Evolutionary conservation across 1,140 invertebrate genomes (phyloP), one percentile per base, ranked within the genome.

Genomic region (Drosophila aff.): DNA sequence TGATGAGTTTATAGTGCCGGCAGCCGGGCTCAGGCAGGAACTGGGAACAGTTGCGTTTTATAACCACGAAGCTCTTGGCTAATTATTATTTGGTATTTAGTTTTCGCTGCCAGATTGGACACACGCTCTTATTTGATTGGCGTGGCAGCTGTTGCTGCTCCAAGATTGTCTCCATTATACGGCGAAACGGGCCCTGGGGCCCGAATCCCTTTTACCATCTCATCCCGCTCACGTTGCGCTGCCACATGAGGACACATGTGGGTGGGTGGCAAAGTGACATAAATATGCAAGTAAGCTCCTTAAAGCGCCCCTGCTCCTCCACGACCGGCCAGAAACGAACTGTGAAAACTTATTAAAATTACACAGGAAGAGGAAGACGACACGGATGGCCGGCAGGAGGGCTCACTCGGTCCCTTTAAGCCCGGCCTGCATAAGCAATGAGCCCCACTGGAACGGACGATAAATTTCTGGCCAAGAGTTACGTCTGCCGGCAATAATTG

Each of bases 211-310:
- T 44, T 47, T 33, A 15, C 44, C 61, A 43, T 4, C 46, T 23
- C 71, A 44, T 21, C 43, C 31, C 16, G n/a, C 31, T n/a, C 41
- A 28, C 7, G 36, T 16, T 9, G 15, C 7, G 33, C 59, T 33
- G 13, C 33, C 44, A 21, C 38, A 53, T 21, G 38, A 36, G 50
- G n/a, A 38, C 40, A 18, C 40, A 40, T 53, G 62, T 26, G 50
- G 49, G 36, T 41, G 44, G 36, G 21, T 28, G 52, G 31, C 50
- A 41, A 55, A 87, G 82, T 76, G 82, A 86, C 82, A 87, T 86
- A 86, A 87, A 86, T 86, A 87, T 86, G 82, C 83, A 76, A 86
- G 82, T 86, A 86, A 86, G 82, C 84, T 81, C 72, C 80, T 86
- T 86, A 86, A 86, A 87, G 68, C 80, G 55, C 50, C 38, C 41